Percentiles rank a stretch among this genome's conserved stretches.
phyloP scores from a whole-genome alignment of 37 sponge, comb jelly and placozoan genomes.

The Theonella swinhoei region DNA sequence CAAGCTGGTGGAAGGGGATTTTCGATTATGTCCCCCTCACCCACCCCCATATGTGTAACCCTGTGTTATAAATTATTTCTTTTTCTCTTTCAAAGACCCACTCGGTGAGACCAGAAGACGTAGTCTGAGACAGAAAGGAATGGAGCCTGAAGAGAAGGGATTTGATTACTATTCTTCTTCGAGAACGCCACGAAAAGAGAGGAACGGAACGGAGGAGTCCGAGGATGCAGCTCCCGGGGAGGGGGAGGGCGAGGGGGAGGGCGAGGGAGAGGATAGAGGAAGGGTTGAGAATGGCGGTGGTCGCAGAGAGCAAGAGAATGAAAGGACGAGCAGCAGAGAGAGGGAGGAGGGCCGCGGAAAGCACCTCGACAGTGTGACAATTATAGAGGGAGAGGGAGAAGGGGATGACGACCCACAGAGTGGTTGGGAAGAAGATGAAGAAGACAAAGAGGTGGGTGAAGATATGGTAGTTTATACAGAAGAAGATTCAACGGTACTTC shows the following conservation, averaged over 20 bases:
- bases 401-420: neutral
- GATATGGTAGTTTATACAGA: no score
- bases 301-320: no score
- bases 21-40: no score
- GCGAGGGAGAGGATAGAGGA: neutral
- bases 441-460: neutral
- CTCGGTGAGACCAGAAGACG: slow-evolving; percentile 45
- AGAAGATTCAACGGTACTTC: neutral
- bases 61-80: no score
- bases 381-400: neutral
- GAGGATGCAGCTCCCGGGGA: slow-evolving; percentile 23
- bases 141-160: slow-evolving; percentile 40
- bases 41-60: no score
- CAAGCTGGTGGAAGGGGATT: no score
- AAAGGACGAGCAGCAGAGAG: no score
- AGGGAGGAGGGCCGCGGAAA: neutral
- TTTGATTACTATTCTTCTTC: slow-evolving; percentile 65
- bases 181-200: neutral
- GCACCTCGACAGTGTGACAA: no score
- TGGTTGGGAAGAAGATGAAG: neutral
- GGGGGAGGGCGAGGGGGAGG: neutral
- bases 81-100: no score
- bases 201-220: neutral
- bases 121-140: slow-evolving; percentile 62
- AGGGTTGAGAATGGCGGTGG: no score